Conservation (phyloP, 1,140 invertebrate species). For the Pachypsylla venusta region DNA sequence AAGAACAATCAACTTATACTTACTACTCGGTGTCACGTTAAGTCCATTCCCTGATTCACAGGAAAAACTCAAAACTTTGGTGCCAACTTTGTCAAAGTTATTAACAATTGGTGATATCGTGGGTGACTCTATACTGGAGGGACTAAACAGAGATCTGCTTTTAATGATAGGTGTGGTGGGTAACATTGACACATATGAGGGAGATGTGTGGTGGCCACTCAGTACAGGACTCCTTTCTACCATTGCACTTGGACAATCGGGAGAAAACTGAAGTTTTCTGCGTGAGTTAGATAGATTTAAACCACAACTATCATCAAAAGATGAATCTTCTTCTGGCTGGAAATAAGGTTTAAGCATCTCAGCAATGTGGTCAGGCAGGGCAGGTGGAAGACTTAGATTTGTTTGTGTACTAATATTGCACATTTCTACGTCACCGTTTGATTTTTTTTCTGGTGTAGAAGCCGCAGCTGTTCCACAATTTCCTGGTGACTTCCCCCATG, state of each 20-base stretch:
- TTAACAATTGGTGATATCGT: neutral
- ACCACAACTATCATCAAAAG: neutral
- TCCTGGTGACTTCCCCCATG: conserved; percentile 6
- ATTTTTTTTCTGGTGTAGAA: neutral
- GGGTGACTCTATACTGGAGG: neutral
- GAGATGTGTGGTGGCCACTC: neutral
- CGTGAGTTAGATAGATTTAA: conserved; percentile 3
- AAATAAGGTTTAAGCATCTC: conserved; percentile 19
- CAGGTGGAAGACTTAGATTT: conserved; percentile 14
- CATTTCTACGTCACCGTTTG: neutral
- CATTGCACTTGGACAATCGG: neutral
- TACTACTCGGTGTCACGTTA: no score
- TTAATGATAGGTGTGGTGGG: conserved; percentile 3
- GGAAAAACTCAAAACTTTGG: neutral
- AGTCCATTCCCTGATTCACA: no score
- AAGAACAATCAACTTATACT: no score
- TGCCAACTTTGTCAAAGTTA: neutral
- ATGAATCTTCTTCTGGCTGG: neutral
- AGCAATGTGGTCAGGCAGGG: conserved; percentile 18
- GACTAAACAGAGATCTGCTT: conserved; percentile 1
- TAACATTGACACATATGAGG: neutral
- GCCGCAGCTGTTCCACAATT: conserved; percentile 1
- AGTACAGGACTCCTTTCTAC: neutral
- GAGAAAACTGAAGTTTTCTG: neutral
- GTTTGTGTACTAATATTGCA: conserved; percentile 19